Evolutionary conservation across 2,888 invertebrate genomes (phyloP).

Genomic region (Eupithecia tripunctaria): DNA sequence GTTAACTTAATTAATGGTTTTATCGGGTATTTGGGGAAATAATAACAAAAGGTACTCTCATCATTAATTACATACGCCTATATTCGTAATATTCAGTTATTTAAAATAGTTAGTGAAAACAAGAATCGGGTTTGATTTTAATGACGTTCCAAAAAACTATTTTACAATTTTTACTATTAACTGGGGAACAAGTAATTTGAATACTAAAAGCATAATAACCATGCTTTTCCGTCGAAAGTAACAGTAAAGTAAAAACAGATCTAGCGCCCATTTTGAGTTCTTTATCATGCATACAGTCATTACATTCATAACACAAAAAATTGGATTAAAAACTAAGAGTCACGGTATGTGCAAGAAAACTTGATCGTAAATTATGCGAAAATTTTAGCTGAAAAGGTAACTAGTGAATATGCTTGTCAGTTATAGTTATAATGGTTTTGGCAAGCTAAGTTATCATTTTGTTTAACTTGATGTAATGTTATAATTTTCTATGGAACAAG

Average conservation of each 20-base stretch:
- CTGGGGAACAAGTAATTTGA: too few relatives aligned
- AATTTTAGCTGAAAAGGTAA: neutral
- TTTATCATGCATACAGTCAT: neutral
- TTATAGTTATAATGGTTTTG: neutral
- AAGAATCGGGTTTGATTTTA: too few relatives aligned
- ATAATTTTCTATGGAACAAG: neutral
- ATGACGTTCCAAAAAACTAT: too few relatives aligned
- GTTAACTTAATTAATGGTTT: too few relatives aligned
- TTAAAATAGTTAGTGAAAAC: too few relatives aligned
- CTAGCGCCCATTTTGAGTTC: constrained; percentile 1
- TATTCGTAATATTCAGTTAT: neutral
- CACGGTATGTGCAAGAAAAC: neutral
- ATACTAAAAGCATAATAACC: too few relatives aligned
- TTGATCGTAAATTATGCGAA: neutral
- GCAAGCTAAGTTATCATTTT: neutral
- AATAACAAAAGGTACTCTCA: too few relatives aligned
- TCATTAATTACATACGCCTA: too few relatives aligned
- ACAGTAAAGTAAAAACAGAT: neutral
- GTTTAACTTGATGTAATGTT: neutral
- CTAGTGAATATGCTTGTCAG: neutral
- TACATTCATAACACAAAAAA: neutral
- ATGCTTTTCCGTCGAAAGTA: neutral
- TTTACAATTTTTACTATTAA: too few relatives aligned
- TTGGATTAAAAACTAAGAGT: neutral
- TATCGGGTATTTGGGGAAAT: too few relatives aligned